These are phyloP conservation scores for Agrypnus murinus DNA, from an alignment of 2,888 invertebrate species.

Conservation along the genomic window DNA sequence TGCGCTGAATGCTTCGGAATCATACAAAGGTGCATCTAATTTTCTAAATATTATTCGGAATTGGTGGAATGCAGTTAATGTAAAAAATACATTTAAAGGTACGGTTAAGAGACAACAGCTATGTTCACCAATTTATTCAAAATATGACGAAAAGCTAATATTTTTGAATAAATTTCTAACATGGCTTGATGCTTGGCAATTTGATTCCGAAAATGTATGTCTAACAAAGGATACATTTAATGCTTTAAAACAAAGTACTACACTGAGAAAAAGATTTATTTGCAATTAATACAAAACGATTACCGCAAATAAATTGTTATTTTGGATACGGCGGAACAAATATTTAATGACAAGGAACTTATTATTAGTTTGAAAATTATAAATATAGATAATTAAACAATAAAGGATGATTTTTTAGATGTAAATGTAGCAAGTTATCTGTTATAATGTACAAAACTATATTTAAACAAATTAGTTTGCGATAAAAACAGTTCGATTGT, in stretches of 20 bases:
- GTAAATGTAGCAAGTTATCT: too few species aligned
- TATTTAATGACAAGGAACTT: too few species aligned
- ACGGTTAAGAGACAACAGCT: constrained; percentile 39
- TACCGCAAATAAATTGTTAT: too few species aligned
- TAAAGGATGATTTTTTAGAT: too few species aligned
- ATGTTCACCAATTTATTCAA: constrained; percentile 16
- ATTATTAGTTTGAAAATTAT: too few species aligned
- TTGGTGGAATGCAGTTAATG: constrained; percentile 53
- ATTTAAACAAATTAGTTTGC: too few species aligned
- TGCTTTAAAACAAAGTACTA: constrained; percentile 34
- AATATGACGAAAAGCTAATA: constrained; percentile 28
- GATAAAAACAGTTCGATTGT: too few species aligned
- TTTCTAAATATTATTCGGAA: constrained; percentile 45
- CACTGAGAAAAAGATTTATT: too few species aligned
- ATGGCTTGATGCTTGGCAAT: constrained; percentile 48
- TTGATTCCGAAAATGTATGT: constrained; percentile 25
- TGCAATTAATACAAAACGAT: too few species aligned
- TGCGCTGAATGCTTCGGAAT: constrained; percentile 33
- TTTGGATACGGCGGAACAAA: too few species aligned
- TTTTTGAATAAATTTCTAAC: constrained; percentile 43
- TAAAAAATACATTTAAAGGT: constrained; percentile 40
- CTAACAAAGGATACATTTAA: constrained; percentile 32
- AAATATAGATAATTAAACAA: too few species aligned
- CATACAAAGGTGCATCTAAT: constrained; percentile 40
- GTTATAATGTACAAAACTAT: too few species aligned